A percentile compares a stretch with the other conserved stretches of the same genome.
Conservation (phyloP, 2,888 invertebrate species). For the Zeuzera pyrina region DNA sequence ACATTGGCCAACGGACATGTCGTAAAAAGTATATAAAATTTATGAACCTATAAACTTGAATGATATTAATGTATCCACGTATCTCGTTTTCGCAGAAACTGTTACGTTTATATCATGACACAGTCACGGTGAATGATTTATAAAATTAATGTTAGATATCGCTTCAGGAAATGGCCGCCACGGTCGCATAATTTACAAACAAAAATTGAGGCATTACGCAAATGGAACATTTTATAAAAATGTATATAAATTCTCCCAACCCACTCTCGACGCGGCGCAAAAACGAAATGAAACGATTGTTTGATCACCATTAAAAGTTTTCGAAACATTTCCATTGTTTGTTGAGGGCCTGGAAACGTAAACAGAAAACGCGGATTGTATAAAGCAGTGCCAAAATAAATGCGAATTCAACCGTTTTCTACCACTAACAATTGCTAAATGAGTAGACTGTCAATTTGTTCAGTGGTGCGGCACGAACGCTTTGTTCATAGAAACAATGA, state of each 20-base stretch:
- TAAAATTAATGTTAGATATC: no score
- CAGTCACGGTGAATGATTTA: no score
- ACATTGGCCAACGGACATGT: constrained; percentile 35
- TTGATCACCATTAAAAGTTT: constrained; percentile 66
- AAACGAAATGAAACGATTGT: constrained; percentile 50
- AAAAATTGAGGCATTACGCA: constrained; percentile 35
- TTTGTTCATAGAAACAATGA: no score
- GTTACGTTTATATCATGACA: no score
- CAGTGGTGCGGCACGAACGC: no score
- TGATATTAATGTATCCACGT: constrained; percentile 36
- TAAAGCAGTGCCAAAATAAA: no score
- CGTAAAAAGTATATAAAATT: constrained; percentile 48
- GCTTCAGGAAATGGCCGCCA: neutral
- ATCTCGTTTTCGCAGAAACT: no score
- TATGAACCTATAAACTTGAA: constrained; percentile 23
- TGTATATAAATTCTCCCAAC: constrained; percentile 26
- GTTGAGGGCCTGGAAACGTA: constrained; percentile 29
- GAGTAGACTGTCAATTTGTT: no score
- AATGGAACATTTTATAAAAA: constrained; percentile 28
- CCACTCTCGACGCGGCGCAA: constrained; percentile 26
- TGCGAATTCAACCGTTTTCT: no score
- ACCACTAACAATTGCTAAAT: no score
- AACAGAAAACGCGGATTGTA: constrained; percentile 33
- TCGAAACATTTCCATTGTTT: constrained; percentile 49
- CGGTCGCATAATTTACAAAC: no score